phyloP scores from a whole-genome alignment of 2,888 invertebrate species.

The Eupithecia vulgata region DNA sequence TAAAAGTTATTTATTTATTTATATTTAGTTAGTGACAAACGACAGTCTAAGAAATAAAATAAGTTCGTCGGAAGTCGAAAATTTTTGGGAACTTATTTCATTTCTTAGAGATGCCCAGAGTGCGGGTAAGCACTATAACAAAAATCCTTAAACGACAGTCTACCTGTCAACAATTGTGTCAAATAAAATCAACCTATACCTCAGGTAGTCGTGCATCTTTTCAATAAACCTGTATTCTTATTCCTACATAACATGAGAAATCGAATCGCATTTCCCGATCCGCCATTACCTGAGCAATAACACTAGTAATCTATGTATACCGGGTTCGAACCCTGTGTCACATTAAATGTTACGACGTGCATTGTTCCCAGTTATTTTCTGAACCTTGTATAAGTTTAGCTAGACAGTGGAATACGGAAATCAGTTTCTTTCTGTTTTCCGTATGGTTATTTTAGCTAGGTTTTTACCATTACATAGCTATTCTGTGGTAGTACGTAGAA shows the following conservation, averaged over 20 bases:
- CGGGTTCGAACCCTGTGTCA: constrained; percentile 8
- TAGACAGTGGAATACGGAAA: neutral
- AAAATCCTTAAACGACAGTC: too few relatives aligned
- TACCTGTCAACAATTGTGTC: too few relatives aligned
- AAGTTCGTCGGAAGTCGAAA: too few relatives aligned
- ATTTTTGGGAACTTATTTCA: too few relatives aligned
- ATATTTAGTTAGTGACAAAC: too few relatives aligned
- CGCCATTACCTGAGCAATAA: constrained; percentile 8
- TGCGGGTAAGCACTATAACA: too few relatives aligned
- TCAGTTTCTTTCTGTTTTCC: neutral
- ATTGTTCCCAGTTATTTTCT: constrained; percentile 1
- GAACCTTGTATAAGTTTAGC: constrained; percentile 5
- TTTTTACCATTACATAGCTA: neutral
- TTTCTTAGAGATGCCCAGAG: too few relatives aligned
- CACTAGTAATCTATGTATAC: constrained; percentile 8
- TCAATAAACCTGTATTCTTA: too few relatives aligned
- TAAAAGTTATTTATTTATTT: too few relatives aligned
- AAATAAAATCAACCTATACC: too few relatives aligned
- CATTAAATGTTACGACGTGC: constrained; percentile 10
- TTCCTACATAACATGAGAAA: neutral
- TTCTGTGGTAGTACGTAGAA: neutral
- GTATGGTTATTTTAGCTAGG: neutral
- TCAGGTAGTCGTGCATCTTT: too few relatives aligned
- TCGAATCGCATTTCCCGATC: neutral
- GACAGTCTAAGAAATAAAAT: too few relatives aligned